Percentiles rank a stretch among this genome's conserved stretches.
Conservation (phyloP, 1,140 invertebrate species). For the Drosophila kanapiae region DNA sequence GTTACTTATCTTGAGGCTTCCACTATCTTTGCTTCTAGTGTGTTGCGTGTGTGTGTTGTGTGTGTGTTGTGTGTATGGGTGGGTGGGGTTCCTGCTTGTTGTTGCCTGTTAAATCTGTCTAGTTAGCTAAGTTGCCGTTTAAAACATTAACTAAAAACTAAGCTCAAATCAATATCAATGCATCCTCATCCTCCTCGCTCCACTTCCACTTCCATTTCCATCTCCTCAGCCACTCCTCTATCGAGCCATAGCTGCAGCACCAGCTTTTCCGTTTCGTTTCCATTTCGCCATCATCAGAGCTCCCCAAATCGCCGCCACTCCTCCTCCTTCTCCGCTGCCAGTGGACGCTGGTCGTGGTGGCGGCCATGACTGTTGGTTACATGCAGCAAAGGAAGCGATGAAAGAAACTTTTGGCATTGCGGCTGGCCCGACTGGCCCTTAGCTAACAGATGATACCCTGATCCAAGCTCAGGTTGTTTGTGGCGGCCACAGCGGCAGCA, state of each 20-base stretch:
- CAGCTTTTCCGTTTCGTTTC: constrained; percentile 1
- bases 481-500: constrained; percentile 60
- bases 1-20: too few relatives aligned
- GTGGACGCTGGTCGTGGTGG: constrained; percentile 27
- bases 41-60: not conserved
- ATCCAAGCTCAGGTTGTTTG: constrained; percentile 81
- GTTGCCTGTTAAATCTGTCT: not conserved
- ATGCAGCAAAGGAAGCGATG: constrained; percentile 84
- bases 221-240: constrained; percentile 2
- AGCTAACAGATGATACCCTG: constrained; percentile 85
- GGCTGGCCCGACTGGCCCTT: constrained; percentile 82
- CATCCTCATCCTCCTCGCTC: constrained; percentile 33
- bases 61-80: not conserved
- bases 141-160: constrained; percentile 45
- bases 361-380: constrained; percentile 58
- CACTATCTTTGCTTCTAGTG: not conserved
- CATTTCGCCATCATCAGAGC: constrained; percentile 6
- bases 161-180: constrained; percentile 46
- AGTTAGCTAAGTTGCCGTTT: constrained; percentile 26
- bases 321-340: constrained; percentile 6
- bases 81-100: constrained; percentile 7
- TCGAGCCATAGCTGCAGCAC: constrained; percentile 12
- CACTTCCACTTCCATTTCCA: constrained; percentile 21
- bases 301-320: constrained; percentile 7
- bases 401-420: constrained; percentile 85